Evolutionary conservation across 2,113 vertebrate species (phyloP), one percentile per base, ranked within the genome.

Genomic region (Epinephelus moara): DNA sequence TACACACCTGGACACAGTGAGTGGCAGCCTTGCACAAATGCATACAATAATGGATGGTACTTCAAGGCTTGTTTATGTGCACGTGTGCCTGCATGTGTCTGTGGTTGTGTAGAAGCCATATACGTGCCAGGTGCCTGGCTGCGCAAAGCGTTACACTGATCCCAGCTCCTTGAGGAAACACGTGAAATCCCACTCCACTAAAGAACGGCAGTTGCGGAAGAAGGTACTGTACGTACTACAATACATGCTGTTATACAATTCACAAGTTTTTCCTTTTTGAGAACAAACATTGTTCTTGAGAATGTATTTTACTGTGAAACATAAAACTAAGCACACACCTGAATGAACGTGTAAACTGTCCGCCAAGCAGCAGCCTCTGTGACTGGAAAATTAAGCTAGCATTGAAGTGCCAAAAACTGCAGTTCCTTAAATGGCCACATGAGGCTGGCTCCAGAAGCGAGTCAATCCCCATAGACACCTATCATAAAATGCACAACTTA

Each of bases 91-190:
- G 18, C 47, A 11, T n/a, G n/a, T 70, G 42, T 78, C 7, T 87
- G 67, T 80, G 85, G 12, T 68, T 84, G 81, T 87, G 15, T 92
- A 99, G 98, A 99, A 99, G 96, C 98, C 98, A 19, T 99, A 99
- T 45, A 97, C 95, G 0, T 99, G 98, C 94, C 98, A 99, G 94
- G 96, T 99, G 91, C 97, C 96, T 45, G 98, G 98, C 88, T 99
- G 98, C 85, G 91, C 91, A 67, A 99, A 99, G 91, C 96, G 98
- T 59, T 99, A 99, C 89, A 99, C 98, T 68, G 98, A 99, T 87
- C 98, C 98, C 74, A 99, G 98, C 94, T 99, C 98, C 70, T 90
- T 99, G 85, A 95, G 98, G 91, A 99, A 99, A 84, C 98, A 99
- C 3, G 94, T 99, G 85, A 99, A 99, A 92, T 97, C 98, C 33